Conservation (phyloP, 1,140 invertebrate species). For the Temnothorax curvispinosus region DNA sequence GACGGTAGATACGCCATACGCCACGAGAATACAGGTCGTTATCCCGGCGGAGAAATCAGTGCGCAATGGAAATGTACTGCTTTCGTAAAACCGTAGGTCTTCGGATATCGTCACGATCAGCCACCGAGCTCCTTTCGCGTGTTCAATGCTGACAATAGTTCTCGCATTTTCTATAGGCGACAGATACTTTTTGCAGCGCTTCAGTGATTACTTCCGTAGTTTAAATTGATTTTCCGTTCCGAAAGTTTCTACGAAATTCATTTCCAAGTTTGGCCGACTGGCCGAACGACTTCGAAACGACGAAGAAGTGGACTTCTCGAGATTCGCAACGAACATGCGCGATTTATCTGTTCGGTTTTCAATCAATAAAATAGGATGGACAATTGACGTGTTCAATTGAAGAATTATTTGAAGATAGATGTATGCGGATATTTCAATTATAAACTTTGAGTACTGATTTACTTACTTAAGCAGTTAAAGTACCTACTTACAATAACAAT, state of each 20-base stretch:
- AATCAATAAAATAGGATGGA: not conserved
- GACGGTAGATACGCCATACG: conserved; percentile 4
- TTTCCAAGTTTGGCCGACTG: conserved; percentile 49
- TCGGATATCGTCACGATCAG: conserved; percentile 19
- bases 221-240: conserved; percentile 55
- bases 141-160: conserved; percentile 38
- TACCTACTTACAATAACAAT: not conserved
- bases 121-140: not conserved
- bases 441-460: not conserved
- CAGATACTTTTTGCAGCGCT: conserved; percentile 44
- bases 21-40: conserved; percentile 48
- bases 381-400: not conserved
- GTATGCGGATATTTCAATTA: not conserved
- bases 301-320: conserved; percentile 33
- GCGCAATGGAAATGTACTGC: conserved; percentile 37
- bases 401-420: not conserved
- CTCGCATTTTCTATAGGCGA: conserved; percentile 46
- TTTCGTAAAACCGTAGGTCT: conserved; percentile 1
- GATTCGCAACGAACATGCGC: not conserved
- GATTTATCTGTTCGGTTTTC: conserved; percentile 18
- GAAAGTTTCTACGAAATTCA: conserved; percentile 50
- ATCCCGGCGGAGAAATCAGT: conserved; percentile 34
- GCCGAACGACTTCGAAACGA: conserved; percentile 45
- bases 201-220: conserved; percentile 52
- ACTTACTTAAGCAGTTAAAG: not conserved